These are phyloP conservation scores for Delphinapterus leucas DNA, from an alignment of 2,113 vertebrate species.

Conservation along the genomic window DNA sequence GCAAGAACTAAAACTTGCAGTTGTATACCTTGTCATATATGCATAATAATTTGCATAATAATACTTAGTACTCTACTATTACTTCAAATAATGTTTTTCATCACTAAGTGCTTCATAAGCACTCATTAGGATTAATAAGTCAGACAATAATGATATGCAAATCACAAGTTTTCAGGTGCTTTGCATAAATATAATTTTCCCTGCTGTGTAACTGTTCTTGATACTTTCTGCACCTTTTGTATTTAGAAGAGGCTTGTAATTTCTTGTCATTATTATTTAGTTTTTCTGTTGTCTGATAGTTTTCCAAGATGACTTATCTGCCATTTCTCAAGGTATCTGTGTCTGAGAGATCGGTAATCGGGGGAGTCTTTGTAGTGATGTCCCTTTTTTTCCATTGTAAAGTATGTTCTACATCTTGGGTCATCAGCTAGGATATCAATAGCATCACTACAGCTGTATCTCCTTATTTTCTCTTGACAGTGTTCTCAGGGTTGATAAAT, in stretches of 20 bases:
- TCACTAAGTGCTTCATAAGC: slow-evolving; percentile 67
- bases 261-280: slow-evolving; percentile 8
- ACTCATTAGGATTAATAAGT: slow-evolving; percentile 67
- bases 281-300: slow-evolving; percentile 40
- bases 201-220: slow-evolving; percentile 53
- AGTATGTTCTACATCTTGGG: slow-evolving; percentile 72
- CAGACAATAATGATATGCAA: slow-evolving; percentile 65
- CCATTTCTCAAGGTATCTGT: neutral
- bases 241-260: slow-evolving; percentile 14
- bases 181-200: slow-evolving; percentile 61
- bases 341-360: slow-evolving; percentile 34
- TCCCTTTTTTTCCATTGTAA: neutral
- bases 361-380: slow-evolving; percentile 2
- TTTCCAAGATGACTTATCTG: slow-evolving; percentile 36
- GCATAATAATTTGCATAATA: slow-evolving; percentile 48
- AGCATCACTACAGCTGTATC: slow-evolving; percentile 71
- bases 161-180: slow-evolving; percentile 54
- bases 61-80: slow-evolving; percentile 46
- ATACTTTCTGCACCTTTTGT: slow-evolving; percentile 28
- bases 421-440: slow-evolving; percentile 72
- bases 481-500: slow-evolving; percentile 81
- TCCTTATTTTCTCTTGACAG: slow-evolving; percentile 80
- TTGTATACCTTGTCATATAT: slow-evolving; percentile 5
- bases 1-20: slow-evolving; percentile 18
- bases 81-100: slow-evolving; percentile 67